Evolutionary conservation across 2,113 vertebrate genomes (phyloP).

Genomic region (Odontophorus gujanensis): DNA sequence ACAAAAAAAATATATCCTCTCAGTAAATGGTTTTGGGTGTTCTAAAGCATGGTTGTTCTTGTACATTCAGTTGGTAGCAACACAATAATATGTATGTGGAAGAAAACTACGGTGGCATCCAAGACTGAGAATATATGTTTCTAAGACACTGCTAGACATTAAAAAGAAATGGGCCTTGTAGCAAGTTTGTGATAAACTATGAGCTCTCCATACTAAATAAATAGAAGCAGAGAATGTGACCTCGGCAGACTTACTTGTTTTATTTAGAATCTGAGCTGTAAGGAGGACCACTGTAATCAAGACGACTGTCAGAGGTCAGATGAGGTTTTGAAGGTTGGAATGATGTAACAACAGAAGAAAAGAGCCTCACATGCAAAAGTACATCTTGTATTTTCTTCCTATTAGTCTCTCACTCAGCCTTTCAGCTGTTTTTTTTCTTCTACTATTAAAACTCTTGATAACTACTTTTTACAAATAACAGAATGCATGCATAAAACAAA

Average conservation of each 20-base stretch:
- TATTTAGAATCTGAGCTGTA: not conserved
- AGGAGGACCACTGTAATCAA: not conserved
- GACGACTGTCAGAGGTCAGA: not conserved
- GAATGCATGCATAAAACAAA: not conserved
- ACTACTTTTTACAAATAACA: not conserved
- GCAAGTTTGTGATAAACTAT: not conserved
- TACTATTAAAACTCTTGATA: not conserved
- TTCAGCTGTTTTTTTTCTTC: not conserved
- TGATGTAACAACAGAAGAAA: not conserved
- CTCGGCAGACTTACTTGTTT: not conserved
- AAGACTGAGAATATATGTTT: not conserved
- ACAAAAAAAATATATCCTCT: not conserved
- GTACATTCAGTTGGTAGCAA: not conserved
- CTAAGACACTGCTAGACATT: not conserved
- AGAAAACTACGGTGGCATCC: not conserved
- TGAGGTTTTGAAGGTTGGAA: not conserved
- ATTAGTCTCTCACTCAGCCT: not conserved
- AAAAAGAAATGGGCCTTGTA: not conserved
- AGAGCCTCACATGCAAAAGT: not conserved
- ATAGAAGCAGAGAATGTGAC: not conserved
- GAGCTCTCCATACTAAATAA: not conserved
- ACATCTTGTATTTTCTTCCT: accelerated
- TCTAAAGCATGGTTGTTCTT: not conserved
- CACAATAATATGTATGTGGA: not conserved
- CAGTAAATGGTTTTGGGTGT: not conserved